Percentiles rank a stretch among this genome's conserved stretches.
These are phyloP conservation scores for Drosophila tani DNA, from an alignment of 1,140 invertebrate species.

Conservation along the genomic window DNA sequence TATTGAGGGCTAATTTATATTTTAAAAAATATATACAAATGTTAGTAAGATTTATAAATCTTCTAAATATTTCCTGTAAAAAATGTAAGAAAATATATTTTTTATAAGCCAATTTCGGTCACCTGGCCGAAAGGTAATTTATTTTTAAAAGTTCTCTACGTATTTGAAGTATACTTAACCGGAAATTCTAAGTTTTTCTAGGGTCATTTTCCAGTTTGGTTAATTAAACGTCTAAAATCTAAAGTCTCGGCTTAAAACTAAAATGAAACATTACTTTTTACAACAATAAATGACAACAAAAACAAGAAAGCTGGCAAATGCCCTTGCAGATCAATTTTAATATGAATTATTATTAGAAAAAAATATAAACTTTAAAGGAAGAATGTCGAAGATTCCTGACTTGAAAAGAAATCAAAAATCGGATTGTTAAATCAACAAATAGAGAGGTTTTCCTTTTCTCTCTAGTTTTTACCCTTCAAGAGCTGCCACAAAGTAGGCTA, in stretches of 20 bases:
- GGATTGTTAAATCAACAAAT: too few relatives aligned
- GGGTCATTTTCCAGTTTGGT: background rate
- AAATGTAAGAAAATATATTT: too few relatives aligned
- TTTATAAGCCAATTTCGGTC: background rate
- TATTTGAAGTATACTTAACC: constrained; percentile 1
- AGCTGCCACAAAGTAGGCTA: too few relatives aligned
- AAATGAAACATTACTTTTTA: constrained; percentile 2
- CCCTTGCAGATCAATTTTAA: background rate
- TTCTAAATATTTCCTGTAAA: background rate
- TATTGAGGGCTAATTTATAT: background rate
- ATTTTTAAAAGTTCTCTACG: constrained; percentile 3
- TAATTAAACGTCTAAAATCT: background rate
- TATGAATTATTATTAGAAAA: background rate
- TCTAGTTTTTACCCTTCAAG: too few relatives aligned
- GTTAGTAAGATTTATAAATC: too few relatives aligned
- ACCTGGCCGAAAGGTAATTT: background rate
- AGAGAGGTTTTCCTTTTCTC: too few relatives aligned
- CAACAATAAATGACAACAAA: constrained; percentile 8
- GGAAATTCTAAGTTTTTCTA: background rate
- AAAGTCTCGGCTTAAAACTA: background rate
- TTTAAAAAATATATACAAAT: too few relatives aligned
- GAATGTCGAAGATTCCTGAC: too few relatives aligned
- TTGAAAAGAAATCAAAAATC: too few relatives aligned
- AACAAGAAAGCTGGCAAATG: background rate
- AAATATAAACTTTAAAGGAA: background rate